Percentiles rank a stretch among this genome's conserved stretches.
Conservation (phyloP, 2,797 vertebrate genomes). For the Microctenopoma steveboyesi region DNA sequence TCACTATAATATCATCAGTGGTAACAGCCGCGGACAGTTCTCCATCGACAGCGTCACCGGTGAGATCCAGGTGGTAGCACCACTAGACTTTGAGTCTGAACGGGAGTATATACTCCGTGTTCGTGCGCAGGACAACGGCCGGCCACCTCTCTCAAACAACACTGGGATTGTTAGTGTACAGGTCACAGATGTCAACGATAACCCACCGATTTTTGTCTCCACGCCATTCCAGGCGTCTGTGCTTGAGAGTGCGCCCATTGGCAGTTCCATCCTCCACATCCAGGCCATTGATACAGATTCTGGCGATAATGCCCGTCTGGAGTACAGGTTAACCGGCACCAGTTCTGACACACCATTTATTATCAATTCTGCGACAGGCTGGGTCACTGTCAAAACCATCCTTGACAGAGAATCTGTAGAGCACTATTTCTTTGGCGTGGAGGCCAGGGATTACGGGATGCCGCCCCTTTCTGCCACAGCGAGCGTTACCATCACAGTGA, state of each 20-base stretch:
- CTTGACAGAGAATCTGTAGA: constrained; percentile 95
- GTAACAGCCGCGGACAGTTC: constrained; percentile 96
- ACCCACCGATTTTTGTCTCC: constrained; percentile 97
- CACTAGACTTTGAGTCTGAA: constrained; percentile 94
- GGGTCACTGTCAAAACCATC: constrained; percentile 93
- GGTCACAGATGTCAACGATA: constrained; percentile 96
- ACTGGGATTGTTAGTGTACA: constrained; percentile 95
- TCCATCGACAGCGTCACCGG: constrained; percentile 95
- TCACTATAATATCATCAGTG: constrained; percentile 98
- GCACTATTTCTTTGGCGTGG: constrained; percentile 95
- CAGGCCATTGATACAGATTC: constrained; percentile 98
- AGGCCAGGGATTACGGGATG: constrained; percentile 93
- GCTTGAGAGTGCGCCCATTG: constrained; percentile 93
- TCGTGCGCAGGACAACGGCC: constrained; percentile 94
- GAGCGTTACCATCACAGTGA: constrained; percentile 94
- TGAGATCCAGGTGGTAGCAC: constrained; percentile 94
- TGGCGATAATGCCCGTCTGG: constrained; percentile 91
- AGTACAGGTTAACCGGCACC: constrained; percentile 92
- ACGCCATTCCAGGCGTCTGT: constrained; percentile 97
- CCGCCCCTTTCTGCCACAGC: constrained; percentile 93
- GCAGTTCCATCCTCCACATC: constrained; percentile 97
- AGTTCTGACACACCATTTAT: constrained; percentile 91
- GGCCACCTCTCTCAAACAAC: constrained; percentile 96
- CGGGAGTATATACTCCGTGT: constrained; percentile 93
- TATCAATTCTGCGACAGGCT: constrained; percentile 95